Percentiles rank a stretch among this genome's conserved stretches.
Conservation (phyloP, 1,140 invertebrate genomes). For the Zaprionus gabonicus region DNA sequence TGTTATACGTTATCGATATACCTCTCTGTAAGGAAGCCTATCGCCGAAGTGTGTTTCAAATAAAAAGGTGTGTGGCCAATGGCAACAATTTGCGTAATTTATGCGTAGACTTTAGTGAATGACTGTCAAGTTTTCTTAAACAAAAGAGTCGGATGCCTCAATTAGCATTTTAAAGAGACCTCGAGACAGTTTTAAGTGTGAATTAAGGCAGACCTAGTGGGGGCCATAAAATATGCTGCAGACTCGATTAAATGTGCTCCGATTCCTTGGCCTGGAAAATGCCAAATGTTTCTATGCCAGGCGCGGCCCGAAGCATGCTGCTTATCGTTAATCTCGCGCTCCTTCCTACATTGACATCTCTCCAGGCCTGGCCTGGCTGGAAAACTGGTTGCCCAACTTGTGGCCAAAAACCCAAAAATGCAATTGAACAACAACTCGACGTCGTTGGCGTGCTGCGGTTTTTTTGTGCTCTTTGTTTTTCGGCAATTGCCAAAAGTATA, state of each 20-base stretch:
- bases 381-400: constrained; percentile 47
- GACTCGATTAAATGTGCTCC: neutral
- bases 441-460: neutral
- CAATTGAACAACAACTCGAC: constrained; percentile 21
- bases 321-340: constrained; percentile 5
- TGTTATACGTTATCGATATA: neutral
- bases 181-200: constrained; percentile 1
- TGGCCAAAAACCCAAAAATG: constrained; percentile 36
- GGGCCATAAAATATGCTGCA: neutral
- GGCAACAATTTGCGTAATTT: constrained; percentile 8
- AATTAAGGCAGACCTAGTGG: neutral
- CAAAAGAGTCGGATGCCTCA: neutral
- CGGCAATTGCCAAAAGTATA: constrained; percentile 34
- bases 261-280: constrained; percentile 19
- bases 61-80: constrained; percentile 10
- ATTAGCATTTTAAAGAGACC: neutral
- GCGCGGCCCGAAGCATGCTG: neutral
- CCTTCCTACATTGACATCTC: constrained; percentile 38
- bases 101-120: constrained; percentile 17
- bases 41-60: neutral
- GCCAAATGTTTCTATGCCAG: neutral
- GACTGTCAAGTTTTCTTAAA: neutral
- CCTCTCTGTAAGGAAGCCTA: neutral
- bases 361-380: constrained; percentile 20
- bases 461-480: constrained; percentile 14